Evolutionary conservation across 1,140 invertebrate species (phyloP).

Genomic region (Gonioctena quinquepunctata): DNA sequence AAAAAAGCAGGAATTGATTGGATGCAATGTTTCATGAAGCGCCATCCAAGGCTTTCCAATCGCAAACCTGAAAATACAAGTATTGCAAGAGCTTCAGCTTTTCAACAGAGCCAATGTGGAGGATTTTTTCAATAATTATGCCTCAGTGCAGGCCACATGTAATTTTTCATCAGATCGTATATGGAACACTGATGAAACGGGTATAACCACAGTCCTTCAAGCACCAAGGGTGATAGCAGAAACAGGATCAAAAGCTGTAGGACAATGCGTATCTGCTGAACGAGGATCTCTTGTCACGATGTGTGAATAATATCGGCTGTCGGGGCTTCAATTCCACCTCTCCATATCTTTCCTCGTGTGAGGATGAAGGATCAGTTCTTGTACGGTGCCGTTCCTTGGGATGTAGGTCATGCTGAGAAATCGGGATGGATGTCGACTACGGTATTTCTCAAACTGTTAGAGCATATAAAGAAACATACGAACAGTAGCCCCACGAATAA

Average conservation of each 20-base stretch:
- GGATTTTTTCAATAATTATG: constrained; percentile 47
- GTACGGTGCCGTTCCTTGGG: constrained; percentile 6
- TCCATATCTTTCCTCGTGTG: constrained; percentile 48
- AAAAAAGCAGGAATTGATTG: too few relatives aligned
- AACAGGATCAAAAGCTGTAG: constrained; percentile 51
- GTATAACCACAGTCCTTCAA: constrained; percentile 54
- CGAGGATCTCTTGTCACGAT: constrained; percentile 48
- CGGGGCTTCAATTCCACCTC: constrained; percentile 44
- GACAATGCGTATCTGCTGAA: constrained; percentile 51
- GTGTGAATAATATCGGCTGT: constrained; percentile 44
- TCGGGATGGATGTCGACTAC: constrained; percentile 1
- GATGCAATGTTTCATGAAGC: too few relatives aligned
- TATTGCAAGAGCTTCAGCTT: constrained; percentile 47
- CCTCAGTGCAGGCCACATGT: constrained; percentile 43
- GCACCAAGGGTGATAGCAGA: constrained; percentile 51
- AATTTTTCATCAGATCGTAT: too few relatives aligned
- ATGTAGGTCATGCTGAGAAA: background rate
- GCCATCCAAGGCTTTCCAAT: constrained; percentile 14
- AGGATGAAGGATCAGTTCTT: constrained; percentile 40
- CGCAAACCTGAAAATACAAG: constrained; percentile 50
- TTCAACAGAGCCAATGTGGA: constrained; percentile 53
- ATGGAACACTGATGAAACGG: constrained; percentile 55
- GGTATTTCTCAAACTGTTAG: background rate
- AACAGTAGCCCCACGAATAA: too few relatives aligned
- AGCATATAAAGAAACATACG: too few relatives aligned